Conservation (phyloP, 2,797 vertebrate species). For the Aphelocoma californica region DNA sequence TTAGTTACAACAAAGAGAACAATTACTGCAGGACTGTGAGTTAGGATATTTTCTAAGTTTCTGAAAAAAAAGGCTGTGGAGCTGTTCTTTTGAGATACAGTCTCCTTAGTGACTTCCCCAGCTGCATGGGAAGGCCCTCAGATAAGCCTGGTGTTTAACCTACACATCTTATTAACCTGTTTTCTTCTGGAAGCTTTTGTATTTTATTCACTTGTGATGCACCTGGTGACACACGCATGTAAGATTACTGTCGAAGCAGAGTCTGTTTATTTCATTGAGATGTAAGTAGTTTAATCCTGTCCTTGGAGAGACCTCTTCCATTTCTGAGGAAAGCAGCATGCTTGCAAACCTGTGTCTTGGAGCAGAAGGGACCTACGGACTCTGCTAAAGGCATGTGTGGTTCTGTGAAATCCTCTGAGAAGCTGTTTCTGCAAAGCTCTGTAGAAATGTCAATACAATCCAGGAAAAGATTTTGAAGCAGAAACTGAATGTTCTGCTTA, state of each 20-base stretch:
- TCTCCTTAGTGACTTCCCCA: neutral
- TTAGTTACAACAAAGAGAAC: neutral
- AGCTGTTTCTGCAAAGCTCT: neutral
- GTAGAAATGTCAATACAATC: neutral
- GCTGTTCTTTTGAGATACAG: neutral
- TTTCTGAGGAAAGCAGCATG: neutral
- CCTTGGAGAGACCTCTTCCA: neutral
- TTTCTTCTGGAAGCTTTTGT: neutral
- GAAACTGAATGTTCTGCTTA: conserved; percentile 13
- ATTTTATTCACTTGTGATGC: neutral
- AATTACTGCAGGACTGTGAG: neutral
- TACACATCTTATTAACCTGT: neutral
- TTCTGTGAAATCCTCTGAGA: neutral
- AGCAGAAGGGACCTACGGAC: neutral
- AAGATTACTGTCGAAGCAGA: neutral
- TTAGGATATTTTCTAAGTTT: neutral
- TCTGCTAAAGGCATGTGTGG: neutral
- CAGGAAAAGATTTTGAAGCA: conserved; percentile 31
- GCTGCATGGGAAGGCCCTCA: neutral
- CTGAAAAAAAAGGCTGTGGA: neutral
- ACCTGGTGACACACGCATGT: rapidly evolving
- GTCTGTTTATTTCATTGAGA: neutral
- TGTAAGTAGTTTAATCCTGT: neutral
- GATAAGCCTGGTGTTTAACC: neutral
- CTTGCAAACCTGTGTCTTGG: rapidly evolving